phyloP scores from a whole-genome alignment of 2,113 vertebrate species.

The Hymenochirus boettgeri region DNA sequence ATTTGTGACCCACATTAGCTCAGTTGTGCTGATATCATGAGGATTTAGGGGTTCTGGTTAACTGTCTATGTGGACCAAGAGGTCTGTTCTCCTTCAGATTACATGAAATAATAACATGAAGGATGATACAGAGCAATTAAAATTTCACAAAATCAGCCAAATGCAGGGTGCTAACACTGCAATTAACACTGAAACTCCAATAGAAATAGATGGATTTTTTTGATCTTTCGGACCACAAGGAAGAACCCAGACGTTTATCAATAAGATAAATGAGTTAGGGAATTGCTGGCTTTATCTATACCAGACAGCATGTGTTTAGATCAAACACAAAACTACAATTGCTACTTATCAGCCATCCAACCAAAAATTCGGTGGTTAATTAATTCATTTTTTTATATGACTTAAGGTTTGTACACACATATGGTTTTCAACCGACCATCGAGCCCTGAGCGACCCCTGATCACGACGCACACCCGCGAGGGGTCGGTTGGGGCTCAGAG shows the following conservation, averaged over 20 bases:
- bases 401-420: too few species aligned
- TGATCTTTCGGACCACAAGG: constrained; percentile 23
- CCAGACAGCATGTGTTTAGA: constrained; percentile 36
- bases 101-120: too few species aligned
- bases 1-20: too few species aligned
- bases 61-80: too few species aligned
- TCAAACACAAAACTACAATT: constrained; percentile 35
- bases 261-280: constrained; percentile 24
- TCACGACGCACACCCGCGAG: too few species aligned
- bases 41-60: too few species aligned
- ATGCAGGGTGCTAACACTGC: constrained; percentile 13
- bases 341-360: constrained; percentile 33
- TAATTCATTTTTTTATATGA: too few species aligned
- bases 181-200: constrained; percentile 14
- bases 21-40: too few species aligned
- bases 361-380: constrained; percentile 21
- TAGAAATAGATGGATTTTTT: constrained; percentile 38
- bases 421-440: too few species aligned
- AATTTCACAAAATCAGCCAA: neutral
- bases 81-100: too few species aligned
- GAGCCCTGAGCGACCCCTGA: too few species aligned
- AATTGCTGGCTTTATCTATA: constrained; percentile 26
- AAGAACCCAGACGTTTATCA: constrained; percentile 38
- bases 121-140: neutral
- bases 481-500: too few species aligned